These are phyloP conservation scores for Sphenodon punctatus DNA, from an alignment of 2,797 vertebrate genomes.

Conservation along the genomic window DNA sequence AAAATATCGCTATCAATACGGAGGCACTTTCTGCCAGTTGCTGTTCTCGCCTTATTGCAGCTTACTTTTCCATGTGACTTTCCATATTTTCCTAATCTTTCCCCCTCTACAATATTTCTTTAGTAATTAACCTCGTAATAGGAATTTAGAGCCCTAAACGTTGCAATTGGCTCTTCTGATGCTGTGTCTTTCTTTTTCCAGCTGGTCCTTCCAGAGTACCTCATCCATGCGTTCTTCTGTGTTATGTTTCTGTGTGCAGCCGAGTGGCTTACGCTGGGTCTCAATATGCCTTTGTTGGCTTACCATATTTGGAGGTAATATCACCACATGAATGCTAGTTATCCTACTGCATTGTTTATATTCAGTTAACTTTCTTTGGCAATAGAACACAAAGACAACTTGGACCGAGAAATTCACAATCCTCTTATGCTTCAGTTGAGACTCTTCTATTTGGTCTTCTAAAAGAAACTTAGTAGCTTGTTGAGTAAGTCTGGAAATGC, in stretches of 20 bases:
- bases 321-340: accelerated
- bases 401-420: too few species aligned
- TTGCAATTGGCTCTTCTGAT: neutral
- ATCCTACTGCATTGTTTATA: neutral
- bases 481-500: neutral
- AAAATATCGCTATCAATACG: slow-evolving; percentile 17
- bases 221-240: slow-evolving; percentile 99
- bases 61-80: neutral
- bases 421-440: too few species aligned
- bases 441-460: neutral
- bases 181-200: slow-evolving; percentile 75
- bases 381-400: neutral
- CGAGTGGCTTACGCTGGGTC: slow-evolving; percentile 95
- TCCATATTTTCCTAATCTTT: neutral
- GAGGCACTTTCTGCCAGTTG: neutral
- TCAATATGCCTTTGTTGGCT: slow-evolving; percentile 96
- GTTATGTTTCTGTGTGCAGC: slow-evolving; percentile 99
- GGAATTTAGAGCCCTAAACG: neutral
- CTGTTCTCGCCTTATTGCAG: slow-evolving; percentile 10
- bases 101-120: neutral
- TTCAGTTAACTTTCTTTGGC: neutral
- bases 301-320: slow-evolving; percentile 97
- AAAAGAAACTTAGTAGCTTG: neutral
- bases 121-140: neutral
- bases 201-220: slow-evolving; percentile 98